Evolutionary conservation across 2,888 invertebrate species (phyloP).

Genomic region (Mellilla xanthometata): DNA sequence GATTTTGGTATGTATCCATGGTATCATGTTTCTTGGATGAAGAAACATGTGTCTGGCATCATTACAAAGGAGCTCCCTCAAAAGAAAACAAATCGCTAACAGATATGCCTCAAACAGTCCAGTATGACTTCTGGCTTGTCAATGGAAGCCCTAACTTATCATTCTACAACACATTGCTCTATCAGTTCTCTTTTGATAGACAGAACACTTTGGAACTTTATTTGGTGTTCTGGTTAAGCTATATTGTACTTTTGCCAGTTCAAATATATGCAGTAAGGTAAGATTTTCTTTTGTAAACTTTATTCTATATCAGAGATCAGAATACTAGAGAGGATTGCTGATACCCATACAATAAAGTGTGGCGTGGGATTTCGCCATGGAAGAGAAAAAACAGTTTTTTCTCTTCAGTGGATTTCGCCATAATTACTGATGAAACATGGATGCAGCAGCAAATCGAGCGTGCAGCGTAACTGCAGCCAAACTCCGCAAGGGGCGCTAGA

Average conservation of each 20-base stretch:
- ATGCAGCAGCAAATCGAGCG: too few species aligned
- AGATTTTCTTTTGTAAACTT: too few species aligned
- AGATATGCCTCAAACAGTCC: constrained; percentile 61
- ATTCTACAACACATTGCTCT: constrained; percentile 93
- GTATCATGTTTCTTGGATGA: constrained; percentile 95
- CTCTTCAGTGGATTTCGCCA: too few species aligned
- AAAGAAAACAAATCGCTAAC: constrained; percentile 60
- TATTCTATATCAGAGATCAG: too few species aligned
- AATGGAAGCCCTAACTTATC: constrained; percentile 97
- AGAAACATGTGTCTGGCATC: constrained; percentile 92
- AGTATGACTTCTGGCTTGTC: constrained; percentile 97
- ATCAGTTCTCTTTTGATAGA: constrained; percentile 98
- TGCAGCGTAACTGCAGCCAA: too few species aligned
- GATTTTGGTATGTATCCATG: constrained; percentile 98
- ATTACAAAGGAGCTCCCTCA: constrained; percentile 78
- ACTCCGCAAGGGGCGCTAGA: too few species aligned
- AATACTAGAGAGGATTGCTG: too few species aligned
- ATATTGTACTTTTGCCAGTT: constrained; percentile 92
- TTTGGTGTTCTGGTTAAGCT: constrained; percentile 92
- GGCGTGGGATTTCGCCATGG: too few species aligned
- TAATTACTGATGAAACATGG: too few species aligned
- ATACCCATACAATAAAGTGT: too few species aligned
- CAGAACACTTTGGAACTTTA: constrained; percentile 96
- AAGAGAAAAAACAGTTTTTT: too few species aligned
- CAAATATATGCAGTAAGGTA: constrained; percentile 93